phyloP scores from a whole-genome alignment of 2,113 vertebrate species.

The Eubucco bourcierii region DNA sequence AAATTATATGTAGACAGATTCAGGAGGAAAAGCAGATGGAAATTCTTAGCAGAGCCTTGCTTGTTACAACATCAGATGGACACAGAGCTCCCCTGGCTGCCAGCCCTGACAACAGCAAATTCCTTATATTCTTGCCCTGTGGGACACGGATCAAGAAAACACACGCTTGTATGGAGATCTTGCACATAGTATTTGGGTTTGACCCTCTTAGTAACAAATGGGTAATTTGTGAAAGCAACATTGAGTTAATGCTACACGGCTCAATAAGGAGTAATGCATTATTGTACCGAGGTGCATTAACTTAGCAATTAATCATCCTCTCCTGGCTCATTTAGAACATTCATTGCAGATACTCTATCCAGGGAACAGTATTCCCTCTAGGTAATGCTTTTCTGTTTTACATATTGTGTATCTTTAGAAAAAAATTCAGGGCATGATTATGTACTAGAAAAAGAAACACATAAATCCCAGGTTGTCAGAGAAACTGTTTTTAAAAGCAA shows the following conservation, averaged over 20 bases:
- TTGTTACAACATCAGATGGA: neutral
- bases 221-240: neutral
- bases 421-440: neutral
- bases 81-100: neutral
- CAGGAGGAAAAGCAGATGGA: constrained; percentile 9
- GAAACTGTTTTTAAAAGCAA: constrained; percentile 17
- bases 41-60: neutral
- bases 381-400: constrained; percentile 21
- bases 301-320: constrained; percentile 34
- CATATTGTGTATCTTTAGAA: neutral
- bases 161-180: accelerated
- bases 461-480: constrained; percentile 28
- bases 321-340: neutral
- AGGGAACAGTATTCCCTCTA: constrained; percentile 10
- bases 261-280: neutral
- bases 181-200: neutral
- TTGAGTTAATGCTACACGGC: neutral
- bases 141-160: neutral
- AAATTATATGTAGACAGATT: neutral
- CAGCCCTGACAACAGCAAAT: neutral
- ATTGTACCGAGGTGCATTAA: constrained; percentile 9
- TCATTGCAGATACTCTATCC: neutral
- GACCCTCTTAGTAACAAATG: neutral
- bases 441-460: neutral
- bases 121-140: neutral